A percentile compares a stretch with the other conserved stretches of the same genome.
Conservation (phyloP, 2,888 invertebrate genomes). For the Apomyelois bistriatella region DNA sequence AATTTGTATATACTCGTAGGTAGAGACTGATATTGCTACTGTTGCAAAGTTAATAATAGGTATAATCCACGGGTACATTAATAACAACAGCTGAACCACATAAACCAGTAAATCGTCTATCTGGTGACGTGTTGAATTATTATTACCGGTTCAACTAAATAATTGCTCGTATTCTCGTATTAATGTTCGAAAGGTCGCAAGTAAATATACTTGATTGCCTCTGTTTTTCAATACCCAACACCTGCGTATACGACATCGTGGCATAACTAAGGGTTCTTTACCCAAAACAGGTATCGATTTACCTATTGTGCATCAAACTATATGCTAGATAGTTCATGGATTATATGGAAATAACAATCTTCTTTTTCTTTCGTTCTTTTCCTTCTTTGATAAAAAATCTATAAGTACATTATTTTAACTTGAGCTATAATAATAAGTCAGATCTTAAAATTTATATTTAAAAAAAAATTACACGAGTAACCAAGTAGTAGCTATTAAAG, state of each 20-base stretch:
- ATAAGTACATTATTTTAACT: too few relatives aligned
- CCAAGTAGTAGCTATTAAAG: too few relatives aligned
- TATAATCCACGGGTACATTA: background rate
- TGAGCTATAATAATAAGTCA: too few relatives aligned
- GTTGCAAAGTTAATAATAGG: background rate
- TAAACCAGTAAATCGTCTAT: slow-evolving; percentile 2
- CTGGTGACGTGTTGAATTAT: slow-evolving; percentile 1
- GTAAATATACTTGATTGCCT: background rate
- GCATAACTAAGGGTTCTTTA: background rate
- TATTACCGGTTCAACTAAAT: slow-evolving; percentile 5
- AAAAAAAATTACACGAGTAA: too few relatives aligned
- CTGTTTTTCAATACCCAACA: background rate
- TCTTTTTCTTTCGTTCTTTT: too few relatives aligned
- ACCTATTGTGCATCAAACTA: background rate
- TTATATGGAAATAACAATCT: too few relatives aligned
- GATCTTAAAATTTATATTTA: too few relatives aligned
- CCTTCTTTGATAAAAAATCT: too few relatives aligned
- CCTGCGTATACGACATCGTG: background rate
- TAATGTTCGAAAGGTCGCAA: background rate
- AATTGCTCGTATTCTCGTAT: background rate
- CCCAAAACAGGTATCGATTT: background rate
- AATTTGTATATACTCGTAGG: too few relatives aligned
- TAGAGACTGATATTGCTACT: too few relatives aligned
- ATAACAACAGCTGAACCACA: background rate
- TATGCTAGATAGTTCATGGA: too few relatives aligned